Percentiles rank a stretch among this genome's conserved stretches.
These are phyloP conservation scores for Morpho helenor DNA, from an alignment of 2,888 invertebrate genomes.

Conservation along the genomic window DNA sequence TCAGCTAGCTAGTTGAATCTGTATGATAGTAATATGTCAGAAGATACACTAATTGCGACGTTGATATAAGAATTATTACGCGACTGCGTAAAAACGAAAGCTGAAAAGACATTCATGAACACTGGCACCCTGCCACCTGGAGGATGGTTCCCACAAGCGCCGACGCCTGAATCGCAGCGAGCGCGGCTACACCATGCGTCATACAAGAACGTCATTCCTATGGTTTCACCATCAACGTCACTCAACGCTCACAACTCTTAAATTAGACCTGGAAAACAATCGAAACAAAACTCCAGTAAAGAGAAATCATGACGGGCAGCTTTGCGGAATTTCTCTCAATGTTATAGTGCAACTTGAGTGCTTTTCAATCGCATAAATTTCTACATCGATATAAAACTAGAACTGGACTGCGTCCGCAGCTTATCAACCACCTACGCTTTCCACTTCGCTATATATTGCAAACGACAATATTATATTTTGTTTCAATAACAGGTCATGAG, in stretches of 20 bases:
- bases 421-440: slow-evolving; percentile 56
- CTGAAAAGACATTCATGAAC: slow-evolving; percentile 51
- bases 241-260: slow-evolving; percentile 8
- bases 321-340: slow-evolving; percentile 23
- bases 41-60: slow-evolving; percentile 24
- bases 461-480: slow-evolving; percentile 18
- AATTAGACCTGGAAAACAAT: slow-evolving; percentile 5
- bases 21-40: slow-evolving; percentile 20
- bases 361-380: slow-evolving; percentile 28
- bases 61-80: slow-evolving; percentile 4
- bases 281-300: slow-evolving; percentile 5
- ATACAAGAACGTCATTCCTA: slow-evolving; percentile 39
- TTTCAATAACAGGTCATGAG: not conserved
- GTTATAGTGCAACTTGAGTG: slow-evolving; percentile 21
- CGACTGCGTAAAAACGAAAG: slow-evolving; percentile 29
- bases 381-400: slow-evolving; percentile 50
- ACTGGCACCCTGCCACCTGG: slow-evolving; percentile 64
- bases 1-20: slow-evolving; percentile 22
- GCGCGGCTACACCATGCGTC: slow-evolving; percentile 58
- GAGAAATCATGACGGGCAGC: slow-evolving; percentile 10
- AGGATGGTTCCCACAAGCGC: slow-evolving; percentile 63
- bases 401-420: slow-evolving; percentile 51
- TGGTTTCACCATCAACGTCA: slow-evolving; percentile 36
- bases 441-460: slow-evolving; percentile 39
- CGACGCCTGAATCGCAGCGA: slow-evolving; percentile 60